Conservation (phyloP, 2,888 invertebrate species). For the Agrochola macilenta region DNA sequence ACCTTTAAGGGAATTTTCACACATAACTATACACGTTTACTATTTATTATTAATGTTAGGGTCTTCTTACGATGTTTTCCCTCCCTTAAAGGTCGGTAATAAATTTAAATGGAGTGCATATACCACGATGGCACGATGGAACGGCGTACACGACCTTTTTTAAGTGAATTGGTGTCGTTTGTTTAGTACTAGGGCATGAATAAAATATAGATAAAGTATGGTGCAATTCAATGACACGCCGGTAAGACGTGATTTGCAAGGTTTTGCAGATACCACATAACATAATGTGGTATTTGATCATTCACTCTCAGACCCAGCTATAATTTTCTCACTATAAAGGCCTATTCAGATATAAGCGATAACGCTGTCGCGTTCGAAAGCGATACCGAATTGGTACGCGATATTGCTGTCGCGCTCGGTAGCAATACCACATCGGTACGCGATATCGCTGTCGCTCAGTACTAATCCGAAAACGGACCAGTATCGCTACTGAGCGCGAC, state of each 20-base stretch:
- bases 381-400: too few species aligned
- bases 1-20: constrained; percentile 20
- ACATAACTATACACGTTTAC: constrained; percentile 37
- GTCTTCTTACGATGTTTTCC: constrained; percentile 42
- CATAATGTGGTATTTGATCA: background rate
- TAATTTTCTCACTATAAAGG: too few species aligned
- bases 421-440: too few species aligned
- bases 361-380: too few species aligned
- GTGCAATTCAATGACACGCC: background rate
- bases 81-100: constrained; percentile 35
- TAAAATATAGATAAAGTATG: constrained; percentile 12
- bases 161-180: constrained; percentile 58
- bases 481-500: too few species aligned
- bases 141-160: constrained; percentile 51
- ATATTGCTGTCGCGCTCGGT: too few species aligned
- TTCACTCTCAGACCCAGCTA: too few species aligned
- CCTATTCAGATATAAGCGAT: too few species aligned
- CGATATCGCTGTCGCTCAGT: too few species aligned
- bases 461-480: too few species aligned
- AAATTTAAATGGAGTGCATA: constrained; percentile 53
- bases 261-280: background rate
- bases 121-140: constrained; percentile 14
- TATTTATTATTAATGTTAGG: constrained; percentile 58
- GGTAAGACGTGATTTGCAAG: background rate
- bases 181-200: constrained; percentile 32